phyloP scores from a whole-genome alignment of 1,140 invertebrate genomes.

The Hyphantria cunea region DNA sequence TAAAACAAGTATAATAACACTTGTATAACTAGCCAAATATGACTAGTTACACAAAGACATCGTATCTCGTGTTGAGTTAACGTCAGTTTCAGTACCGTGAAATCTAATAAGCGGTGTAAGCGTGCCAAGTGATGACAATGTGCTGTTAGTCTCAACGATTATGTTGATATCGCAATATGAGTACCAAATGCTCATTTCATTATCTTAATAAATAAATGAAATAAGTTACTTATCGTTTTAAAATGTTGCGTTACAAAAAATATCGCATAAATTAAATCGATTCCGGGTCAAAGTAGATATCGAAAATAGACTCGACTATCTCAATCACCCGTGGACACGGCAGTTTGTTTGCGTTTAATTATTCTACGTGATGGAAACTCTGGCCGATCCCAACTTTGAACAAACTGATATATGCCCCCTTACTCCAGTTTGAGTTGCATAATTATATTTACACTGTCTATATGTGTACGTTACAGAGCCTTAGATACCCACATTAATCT shows the following conservation, averaged over 20 bases:
- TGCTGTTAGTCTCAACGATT: slow-evolving; percentile 38
- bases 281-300: slow-evolving; percentile 49
- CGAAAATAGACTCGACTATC: slow-evolving; percentile 66
- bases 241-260: slow-evolving; percentile 3
- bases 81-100: slow-evolving; percentile 33
- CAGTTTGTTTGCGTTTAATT: slow-evolving; percentile 72
- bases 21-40: not conserved
- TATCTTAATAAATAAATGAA: slow-evolving; percentile 3
- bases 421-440: slow-evolving; percentile 20
- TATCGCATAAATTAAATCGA: slow-evolving; percentile 35
- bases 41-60: slow-evolving; percentile 2
- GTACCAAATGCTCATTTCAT: slow-evolving; percentile 39
- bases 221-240: slow-evolving; percentile 1
- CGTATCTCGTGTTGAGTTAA: slow-evolving; percentile 14
- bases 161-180: slow-evolving; percentile 10
- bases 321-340: slow-evolving; percentile 49
- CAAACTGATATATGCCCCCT: slow-evolving; percentile 13
- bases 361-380: slow-evolving; percentile 60
- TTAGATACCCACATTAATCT: not conserved
- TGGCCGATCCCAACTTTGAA: slow-evolving; percentile 30
- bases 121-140: slow-evolving; percentile 49
- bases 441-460: slow-evolving; percentile 28
- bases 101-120: slow-evolving; percentile 47
- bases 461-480: slow-evolving; percentile 12
- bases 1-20: slow-evolving; percentile 5